A percentile compares a stretch with the other conserved stretches of the same genome.
These are phyloP conservation scores for Periophthalmus modestus DNA, from an alignment of 2,113 vertebrate species.

Conservation along the genomic window DNA sequence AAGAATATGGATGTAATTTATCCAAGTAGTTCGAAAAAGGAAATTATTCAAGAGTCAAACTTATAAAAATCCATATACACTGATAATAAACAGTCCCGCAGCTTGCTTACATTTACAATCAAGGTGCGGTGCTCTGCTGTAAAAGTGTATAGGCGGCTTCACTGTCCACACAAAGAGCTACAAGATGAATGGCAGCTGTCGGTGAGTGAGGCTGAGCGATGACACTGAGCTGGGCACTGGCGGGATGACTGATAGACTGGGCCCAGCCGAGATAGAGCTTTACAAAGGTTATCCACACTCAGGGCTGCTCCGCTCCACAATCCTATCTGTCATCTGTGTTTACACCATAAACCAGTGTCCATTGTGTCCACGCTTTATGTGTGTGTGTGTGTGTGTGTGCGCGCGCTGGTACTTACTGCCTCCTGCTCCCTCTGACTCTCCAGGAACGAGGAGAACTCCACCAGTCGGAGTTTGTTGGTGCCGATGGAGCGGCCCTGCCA, in stretches of 20 bases:
- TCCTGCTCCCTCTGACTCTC: conserved; percentile 96
- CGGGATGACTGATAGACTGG: conserved; percentile 68
- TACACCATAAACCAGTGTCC: conserved; percentile 55
- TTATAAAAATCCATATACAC: not conserved
- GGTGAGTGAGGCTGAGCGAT: conserved; percentile 50
- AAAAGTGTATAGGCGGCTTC: conserved; percentile 19
- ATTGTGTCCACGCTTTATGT: conserved; percentile 25
- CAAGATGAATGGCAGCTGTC: conserved; percentile 74
- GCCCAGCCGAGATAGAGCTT: conserved; percentile 48
- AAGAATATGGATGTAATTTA: no score
- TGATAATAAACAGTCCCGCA: not conserved
- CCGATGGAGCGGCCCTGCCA: conserved; percentile 98
- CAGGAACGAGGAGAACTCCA: conserved; percentile 96
- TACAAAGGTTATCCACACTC: conserved; percentile 63
- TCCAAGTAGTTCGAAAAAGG: not conserved
- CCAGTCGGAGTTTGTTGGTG: conserved; percentile 94
- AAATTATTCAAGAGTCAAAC: not conserved
- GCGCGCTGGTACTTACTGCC: conserved; percentile 77
- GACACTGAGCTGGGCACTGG: conserved; percentile 38
- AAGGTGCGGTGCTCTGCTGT: not conserved
- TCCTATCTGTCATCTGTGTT: conserved; percentile 67
- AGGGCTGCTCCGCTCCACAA: conserved; percentile 36
- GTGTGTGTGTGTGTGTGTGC: conserved; percentile 20
- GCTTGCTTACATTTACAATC: not conserved
- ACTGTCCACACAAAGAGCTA: conserved; percentile 42